phyloP scores from a whole-genome alignment of 2,113 vertebrate species.

The Ellobius talpinus region DNA sequence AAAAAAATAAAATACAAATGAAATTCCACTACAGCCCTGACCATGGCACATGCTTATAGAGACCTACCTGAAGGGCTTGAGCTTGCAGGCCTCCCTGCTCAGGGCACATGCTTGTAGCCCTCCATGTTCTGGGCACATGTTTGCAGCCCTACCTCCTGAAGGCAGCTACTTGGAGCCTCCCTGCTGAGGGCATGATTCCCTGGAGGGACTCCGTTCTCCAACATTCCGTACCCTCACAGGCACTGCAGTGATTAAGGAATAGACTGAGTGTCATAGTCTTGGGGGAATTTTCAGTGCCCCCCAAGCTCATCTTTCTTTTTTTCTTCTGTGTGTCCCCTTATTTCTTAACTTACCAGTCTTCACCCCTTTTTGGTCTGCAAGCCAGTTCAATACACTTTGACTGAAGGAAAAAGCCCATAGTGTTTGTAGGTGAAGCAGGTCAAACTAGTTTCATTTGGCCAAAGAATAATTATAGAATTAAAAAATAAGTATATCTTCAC shows the following conservation, averaged over 20 bases:
- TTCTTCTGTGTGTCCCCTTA: neutral
- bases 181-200: neutral
- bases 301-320: neutral
- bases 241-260: neutral
- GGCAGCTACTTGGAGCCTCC: neutral
- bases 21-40: no score
- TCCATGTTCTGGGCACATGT: neutral
- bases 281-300: neutral
- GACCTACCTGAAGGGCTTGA: no score
- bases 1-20: no score
- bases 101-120: neutral
- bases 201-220: no score
- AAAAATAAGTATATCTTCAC: neutral
- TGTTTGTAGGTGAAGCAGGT: neutral
- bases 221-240: rapidly evolving
- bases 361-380: neutral
- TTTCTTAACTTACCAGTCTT: neutral
- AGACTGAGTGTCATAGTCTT: neutral
- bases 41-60: no score
- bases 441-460: neutral
- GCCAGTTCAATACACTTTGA: neutral
- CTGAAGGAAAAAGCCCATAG: neutral
- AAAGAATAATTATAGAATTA: neutral
- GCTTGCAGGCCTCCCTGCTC: no score
- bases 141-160: no score